Base-by-base conservation (phyloP, 2,113 vertebrate species). In the Otolemur garnettii region DNA sequence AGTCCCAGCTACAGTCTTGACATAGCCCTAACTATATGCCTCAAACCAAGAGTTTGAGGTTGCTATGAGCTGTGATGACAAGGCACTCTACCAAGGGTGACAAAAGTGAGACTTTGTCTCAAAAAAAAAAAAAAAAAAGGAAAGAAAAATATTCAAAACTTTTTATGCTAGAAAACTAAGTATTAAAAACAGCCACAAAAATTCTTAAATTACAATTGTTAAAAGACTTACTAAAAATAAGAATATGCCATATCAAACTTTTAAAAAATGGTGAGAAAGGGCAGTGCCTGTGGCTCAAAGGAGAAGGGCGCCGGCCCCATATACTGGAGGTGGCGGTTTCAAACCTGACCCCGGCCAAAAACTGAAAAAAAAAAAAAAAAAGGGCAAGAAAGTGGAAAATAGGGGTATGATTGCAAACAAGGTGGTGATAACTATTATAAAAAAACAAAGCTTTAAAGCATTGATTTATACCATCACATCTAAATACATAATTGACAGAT, bases 141-240 rank as follows among this genome's bases (percentile, higher is more conserved):
- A 50, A 50, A 50, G 45, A 50, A 50, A 9, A 50, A 50, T 97
- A 87, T 62, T 88, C 87, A 82, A 92, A 90, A 90, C 45, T 66
- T 59, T 75, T 17, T 78, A 83, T 79, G 6, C 42, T 80, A 79
- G 18, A 35, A 38, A 93, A 91, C 57, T 83, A 68, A 57, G 21
- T 17, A 64, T 81, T 75, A 94, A 90, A 14, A 84, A 13, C 22
- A 45, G 12, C 8, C 90, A 95, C 45, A 69, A 60, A 93, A 79
- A 87, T 60, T 87, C 35, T 87, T 19, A 91, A 68, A 50, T 17
- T n/a, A 24, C 11, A 53, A 21, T 11, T 78, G 14, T 42, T 87
- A 42, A 85, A 53, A 35, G 22, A 93, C 17, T 78, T 79, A 74
- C 18, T 86, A 94, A 64, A 81, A 53, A 69, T 85, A 86, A 79